Percentiles rank a stretch among this genome's conserved stretches.
phyloP scores from a whole-genome alignment of 1,140 invertebrate genomes.

The Vollenhovia emeryi region DNA sequence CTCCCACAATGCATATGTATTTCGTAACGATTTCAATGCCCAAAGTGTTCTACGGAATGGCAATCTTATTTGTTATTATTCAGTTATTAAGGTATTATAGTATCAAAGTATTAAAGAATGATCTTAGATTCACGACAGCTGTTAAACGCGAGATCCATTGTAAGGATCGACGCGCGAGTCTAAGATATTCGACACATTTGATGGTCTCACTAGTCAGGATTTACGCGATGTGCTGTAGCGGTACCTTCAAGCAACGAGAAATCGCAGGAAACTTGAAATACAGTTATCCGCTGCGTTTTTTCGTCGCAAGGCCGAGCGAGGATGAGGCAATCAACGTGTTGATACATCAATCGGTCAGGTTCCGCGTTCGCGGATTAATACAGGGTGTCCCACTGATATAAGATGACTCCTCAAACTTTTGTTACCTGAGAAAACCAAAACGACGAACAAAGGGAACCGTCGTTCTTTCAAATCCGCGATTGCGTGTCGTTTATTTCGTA shows the following conservation, averaged over 20 bases:
- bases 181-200: slow-evolving; percentile 14
- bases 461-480: not conserved
- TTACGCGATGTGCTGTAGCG: slow-evolving; percentile 19
- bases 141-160: not conserved
- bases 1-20: too few species aligned
- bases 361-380: slow-evolving; percentile 65
- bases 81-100: not conserved
- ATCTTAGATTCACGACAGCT: not conserved
- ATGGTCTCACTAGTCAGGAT: slow-evolving; percentile 23
- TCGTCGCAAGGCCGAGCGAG: slow-evolving; percentile 49
- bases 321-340: slow-evolving; percentile 58
- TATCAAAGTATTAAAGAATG: too few species aligned
- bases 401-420: not conserved
- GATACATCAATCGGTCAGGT: slow-evolving; percentile 58
- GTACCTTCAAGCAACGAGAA: slow-evolving; percentile 46
- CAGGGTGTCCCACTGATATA: slow-evolving; percentile 21
- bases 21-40: not conserved
- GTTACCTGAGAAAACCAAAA: not conserved
- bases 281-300: slow-evolving; percentile 56
- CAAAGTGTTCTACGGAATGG: not conserved
- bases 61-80: not conserved
- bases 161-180: not conserved
- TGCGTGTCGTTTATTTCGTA: not conserved
- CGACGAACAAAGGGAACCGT: not conserved
- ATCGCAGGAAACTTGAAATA: slow-evolving; percentile 61